Evolutionary conservation across 2,113 vertebrate species (phyloP).

Genomic region (Conger conger): DNA sequence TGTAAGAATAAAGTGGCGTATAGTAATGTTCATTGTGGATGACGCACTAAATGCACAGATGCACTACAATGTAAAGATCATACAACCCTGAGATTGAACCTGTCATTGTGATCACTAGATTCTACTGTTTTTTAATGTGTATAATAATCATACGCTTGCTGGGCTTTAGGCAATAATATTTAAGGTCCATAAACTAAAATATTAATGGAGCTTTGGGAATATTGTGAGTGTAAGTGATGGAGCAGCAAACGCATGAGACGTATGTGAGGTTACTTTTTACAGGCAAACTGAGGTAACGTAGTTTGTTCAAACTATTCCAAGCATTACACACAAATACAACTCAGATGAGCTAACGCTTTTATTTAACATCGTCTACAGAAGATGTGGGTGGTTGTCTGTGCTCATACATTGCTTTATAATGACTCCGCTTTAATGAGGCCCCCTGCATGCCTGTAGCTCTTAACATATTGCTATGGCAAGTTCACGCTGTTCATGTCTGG

Average conservation of each 20-base stretch:
- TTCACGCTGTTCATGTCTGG: conserved; percentile 56
- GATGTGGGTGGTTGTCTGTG: conserved; percentile 66
- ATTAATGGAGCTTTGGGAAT: background rate
- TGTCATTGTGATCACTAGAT: too few relatives aligned
- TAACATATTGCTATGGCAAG: conserved; percentile 53
- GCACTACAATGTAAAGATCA: background rate
- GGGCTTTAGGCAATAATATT: background rate
- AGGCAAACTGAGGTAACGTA: background rate
- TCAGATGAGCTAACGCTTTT: background rate
- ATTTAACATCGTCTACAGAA: conserved; percentile 28
- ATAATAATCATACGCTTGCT: background rate
- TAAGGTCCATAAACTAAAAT: background rate
- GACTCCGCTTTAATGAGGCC: conserved; percentile 55
- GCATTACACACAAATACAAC: background rate
- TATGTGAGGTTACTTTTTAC: background rate
- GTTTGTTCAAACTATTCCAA: background rate
- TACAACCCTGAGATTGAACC: background rate
- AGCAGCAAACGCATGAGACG: too few relatives aligned
- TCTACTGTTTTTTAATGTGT: background rate
- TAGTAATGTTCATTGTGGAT: background rate
- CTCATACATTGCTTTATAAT: conserved; percentile 58
- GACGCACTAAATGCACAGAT: too few relatives aligned
- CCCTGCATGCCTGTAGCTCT: conserved; percentile 66
- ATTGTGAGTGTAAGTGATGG: background rate
- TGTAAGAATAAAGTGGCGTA: background rate